These are phyloP conservation scores for Heliconius erato DNA, from an alignment of 2,888 invertebrate species.

Conservation along the genomic window DNA sequence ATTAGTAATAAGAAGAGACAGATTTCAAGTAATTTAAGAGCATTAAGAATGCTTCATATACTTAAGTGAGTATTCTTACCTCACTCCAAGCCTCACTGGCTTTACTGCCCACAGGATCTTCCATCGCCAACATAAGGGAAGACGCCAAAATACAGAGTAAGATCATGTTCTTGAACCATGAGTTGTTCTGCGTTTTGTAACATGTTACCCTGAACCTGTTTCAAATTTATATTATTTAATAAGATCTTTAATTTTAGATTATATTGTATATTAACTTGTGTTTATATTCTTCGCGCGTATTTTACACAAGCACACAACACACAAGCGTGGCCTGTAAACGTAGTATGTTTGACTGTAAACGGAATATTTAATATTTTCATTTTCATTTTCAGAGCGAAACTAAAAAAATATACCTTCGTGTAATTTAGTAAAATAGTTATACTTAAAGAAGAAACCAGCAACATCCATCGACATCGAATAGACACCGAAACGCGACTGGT, in stretches of 20 bases:
- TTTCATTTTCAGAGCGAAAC: no score
- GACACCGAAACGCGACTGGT: no score
- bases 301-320: no score
- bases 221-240: background rate
- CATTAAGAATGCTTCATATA: background rate
- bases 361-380: no score
- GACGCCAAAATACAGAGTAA: conserved; percentile 98
- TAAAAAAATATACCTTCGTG: no score
- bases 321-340: no score
- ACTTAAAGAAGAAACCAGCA: no score
- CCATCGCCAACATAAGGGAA: conserved; percentile 98
- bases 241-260: background rate
- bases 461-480: no score
- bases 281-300: no score
- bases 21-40: background rate
- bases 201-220: conserved; percentile 95
- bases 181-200: conserved; percentile 97
- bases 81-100: conserved; percentile 65
- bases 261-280: no score
- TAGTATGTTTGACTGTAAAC: no score
- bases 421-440: no score
- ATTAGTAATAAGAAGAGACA: background rate
- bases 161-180: conserved; percentile 97
- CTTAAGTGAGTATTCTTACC: conserved; percentile 56
- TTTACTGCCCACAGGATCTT: conserved; percentile 92